Percentiles rank a stretch among this genome's conserved stretches.
Conservation (phyloP, 2,113 vertebrate genomes). For the Charadrius vociferus region DNA sequence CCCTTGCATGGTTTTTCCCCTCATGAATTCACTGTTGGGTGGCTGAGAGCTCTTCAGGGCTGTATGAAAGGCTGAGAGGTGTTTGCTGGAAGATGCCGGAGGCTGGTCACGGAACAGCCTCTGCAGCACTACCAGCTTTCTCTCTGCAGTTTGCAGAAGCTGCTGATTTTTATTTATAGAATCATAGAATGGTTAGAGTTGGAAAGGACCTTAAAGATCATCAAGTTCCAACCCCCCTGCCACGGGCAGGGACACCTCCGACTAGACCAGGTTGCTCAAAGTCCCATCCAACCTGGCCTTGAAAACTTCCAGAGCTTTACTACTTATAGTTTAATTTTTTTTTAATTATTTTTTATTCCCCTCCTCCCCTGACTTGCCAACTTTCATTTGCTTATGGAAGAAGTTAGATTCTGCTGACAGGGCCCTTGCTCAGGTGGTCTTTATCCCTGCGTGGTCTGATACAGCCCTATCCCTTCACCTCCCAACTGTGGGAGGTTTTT, state of each 20-base stretch:
- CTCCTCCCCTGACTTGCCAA: background rate
- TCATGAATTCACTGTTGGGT: background rate
- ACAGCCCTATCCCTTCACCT: background rate
- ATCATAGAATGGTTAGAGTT: background rate
- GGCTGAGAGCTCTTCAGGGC: background rate
- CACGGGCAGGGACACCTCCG: background rate
- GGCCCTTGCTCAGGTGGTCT: accelerated
- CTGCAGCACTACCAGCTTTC: background rate
- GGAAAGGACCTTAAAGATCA: background rate
- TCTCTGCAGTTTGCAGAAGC: background rate
- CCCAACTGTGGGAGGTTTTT: background rate
- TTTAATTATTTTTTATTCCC: background rate
- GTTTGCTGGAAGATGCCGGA: background rate
- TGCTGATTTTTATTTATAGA: background rate
- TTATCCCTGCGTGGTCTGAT: background rate
- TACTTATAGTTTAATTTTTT: background rate
- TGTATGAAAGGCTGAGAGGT: background rate
- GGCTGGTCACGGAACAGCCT: background rate
- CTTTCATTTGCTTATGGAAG: background rate
- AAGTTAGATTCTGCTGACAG: background rate
- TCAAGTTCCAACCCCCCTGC: background rate
- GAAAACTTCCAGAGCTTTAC: background rate
- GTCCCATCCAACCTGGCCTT: background rate
- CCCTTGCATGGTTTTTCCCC: background rate
- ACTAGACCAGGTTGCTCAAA: background rate